Conservation (phyloP, 2,888 invertebrate genomes). For the Ischnus inquisitorius region DNA sequence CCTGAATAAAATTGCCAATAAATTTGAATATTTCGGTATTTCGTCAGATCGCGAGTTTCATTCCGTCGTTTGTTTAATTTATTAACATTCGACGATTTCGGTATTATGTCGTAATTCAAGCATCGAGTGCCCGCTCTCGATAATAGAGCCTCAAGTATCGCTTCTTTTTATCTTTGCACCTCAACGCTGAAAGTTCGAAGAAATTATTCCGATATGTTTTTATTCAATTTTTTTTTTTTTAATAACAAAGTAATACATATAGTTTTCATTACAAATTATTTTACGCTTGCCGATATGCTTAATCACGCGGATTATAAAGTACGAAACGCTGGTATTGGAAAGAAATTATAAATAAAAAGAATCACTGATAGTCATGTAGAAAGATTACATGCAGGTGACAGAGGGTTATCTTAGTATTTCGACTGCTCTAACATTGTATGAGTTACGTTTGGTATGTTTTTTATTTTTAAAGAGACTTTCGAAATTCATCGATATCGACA, state of each 20-base stretch:
- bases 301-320: no score
- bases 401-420: conserved; percentile 44
- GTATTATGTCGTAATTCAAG: background rate
- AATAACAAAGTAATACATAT: no score
- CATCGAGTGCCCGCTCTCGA: no score
- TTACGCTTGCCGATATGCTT: no score
- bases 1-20: background rate
- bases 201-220: no score
- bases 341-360: no score
- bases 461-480: background rate
- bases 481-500: background rate
- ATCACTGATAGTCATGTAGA: background rate
- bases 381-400: conserved; percentile 14
- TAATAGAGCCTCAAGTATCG: background rate
- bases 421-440: background rate
- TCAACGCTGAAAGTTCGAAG: no score
- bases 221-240: background rate
- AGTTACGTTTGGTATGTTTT: background rate
- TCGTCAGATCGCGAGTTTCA: background rate
- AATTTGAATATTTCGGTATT: background rate
- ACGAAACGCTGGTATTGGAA: no score
- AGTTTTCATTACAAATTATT: no score
- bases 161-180: background rate
- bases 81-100: background rate
- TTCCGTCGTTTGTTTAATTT: no score